phyloP scores from a whole-genome alignment of 1,140 invertebrate species.

The Bombus pascuorum region DNA sequence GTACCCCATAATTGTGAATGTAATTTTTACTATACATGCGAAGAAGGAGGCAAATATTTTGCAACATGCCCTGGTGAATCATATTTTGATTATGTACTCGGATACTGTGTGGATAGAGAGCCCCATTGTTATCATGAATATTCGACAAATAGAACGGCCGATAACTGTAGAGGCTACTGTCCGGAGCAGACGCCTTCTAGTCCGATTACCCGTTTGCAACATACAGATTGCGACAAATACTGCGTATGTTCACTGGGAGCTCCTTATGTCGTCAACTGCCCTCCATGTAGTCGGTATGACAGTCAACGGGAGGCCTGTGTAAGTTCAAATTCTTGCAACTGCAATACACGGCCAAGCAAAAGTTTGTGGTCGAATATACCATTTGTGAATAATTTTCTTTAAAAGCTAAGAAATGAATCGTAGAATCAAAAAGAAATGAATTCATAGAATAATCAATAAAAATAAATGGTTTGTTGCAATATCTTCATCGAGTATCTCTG shows the following conservation, averaged over 20 bases:
- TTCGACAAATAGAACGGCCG: accelerated
- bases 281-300: accelerated
- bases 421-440: too few relatives aligned
- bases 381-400: too few relatives aligned
- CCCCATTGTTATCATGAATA: neutral
- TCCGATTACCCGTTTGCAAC: too few relatives aligned
- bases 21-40: accelerated
- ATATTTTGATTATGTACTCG: neutral
- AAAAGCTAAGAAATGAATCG: too few relatives aligned
- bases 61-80: neutral
- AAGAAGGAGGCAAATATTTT: accelerated
- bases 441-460: too few relatives aligned
- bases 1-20: neutral
- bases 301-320: accelerated
- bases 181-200: too few relatives aligned
- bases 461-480: too few relatives aligned
- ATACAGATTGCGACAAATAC: too few relatives aligned
- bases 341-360: accelerated
- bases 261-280: too few relatives aligned
- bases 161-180: accelerated
- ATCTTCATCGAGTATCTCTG: too few relatives aligned
- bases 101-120: accelerated
- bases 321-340: accelerated
- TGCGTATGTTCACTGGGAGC: too few relatives aligned
- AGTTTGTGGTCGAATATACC: too few relatives aligned